These are phyloP conservation scores for Oikopleura vanhoeffeni DNA, from an alignment of 23 tunicate species.

Conservation along the genomic window DNA sequence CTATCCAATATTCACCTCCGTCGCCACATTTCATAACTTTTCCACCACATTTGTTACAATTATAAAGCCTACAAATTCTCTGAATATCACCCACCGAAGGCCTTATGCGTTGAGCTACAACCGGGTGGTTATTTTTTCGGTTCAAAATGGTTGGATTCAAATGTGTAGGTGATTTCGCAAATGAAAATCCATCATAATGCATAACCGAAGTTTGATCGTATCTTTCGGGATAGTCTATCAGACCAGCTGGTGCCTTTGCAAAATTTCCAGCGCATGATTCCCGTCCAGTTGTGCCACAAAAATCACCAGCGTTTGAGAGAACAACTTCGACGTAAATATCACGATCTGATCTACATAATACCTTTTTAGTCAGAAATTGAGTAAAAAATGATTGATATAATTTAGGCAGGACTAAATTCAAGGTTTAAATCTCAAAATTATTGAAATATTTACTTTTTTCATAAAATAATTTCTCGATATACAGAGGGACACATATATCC, in stretches of 20 bases:
- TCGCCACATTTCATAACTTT: too few relatives aligned
- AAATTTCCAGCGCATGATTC: neutral
- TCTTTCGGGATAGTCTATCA: neutral
- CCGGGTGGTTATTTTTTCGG: neutral
- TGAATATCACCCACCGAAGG: neutral
- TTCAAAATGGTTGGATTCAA: neutral
- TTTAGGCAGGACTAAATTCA: too few relatives aligned
- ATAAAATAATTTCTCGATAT: too few relatives aligned
- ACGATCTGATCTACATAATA: neutral
- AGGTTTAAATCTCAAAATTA: too few relatives aligned
- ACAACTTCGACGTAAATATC: neutral
- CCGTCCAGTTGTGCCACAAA: neutral
- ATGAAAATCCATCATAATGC: conserved; percentile 16
- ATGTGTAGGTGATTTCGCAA: neutral
- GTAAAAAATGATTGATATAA: too few relatives aligned
- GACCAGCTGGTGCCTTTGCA: neutral
- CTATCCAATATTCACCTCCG: too few relatives aligned
- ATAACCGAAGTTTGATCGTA: conserved; percentile 15
- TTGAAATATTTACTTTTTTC: too few relatives aligned
- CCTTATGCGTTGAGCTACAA: neutral
- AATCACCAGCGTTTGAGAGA: conserved; percentile 29
- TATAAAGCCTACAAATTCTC: neutral
- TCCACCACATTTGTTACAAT: neutral
- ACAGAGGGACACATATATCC: too few relatives aligned
- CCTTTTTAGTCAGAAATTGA: too few relatives aligned